Evolutionary conservation across 2,888 invertebrate species (phyloP), one percentile per base, ranked within the genome.

Genomic region (Ptychoptera contaminata): DNA sequence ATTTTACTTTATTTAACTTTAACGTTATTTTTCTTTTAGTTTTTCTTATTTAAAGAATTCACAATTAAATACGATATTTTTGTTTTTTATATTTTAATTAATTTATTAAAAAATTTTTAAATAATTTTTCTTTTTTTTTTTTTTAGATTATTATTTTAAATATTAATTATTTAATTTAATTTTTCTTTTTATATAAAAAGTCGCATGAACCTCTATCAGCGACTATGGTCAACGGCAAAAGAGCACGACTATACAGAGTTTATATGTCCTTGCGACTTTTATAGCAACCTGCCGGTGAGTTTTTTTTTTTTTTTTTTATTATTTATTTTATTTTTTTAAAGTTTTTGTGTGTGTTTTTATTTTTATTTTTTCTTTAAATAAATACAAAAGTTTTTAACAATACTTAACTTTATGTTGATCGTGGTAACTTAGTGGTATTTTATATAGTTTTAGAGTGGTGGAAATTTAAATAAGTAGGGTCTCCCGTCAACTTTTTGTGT

Each of bases 221-320:
- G 42, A 35, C 34, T 42, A 30, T 16, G 23, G 23, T 23, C 23
- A 23, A 23, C 23, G 23, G 23, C 23, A 44, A 43, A 47, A 64
- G 61, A 60, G 63, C 62, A 61, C 65, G 60, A 64, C 65, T 64
- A 64, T 63, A 61, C 57, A 58, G 59, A 59, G 58, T 60, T 56
- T 58, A 59, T 61, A 65, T 64, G 62, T 64, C 63, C 63, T 64
- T 64, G 63, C 64, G 56, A 62, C 65, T 64, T 64, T 65, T 64
- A 64, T 64, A 64, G 61, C 59, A 59, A 52, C 54, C 57, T 61
- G 56, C 56, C 43, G 34, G 45, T 16, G 35, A 42, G 42, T 34
- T 16, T 30, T 40, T 40, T 10, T 32, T 32, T 32, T 30, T 16
- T 40, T 40, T 40, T 40, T 11, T 40, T 15, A 30, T 40, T 40